phyloP scores from a whole-genome alignment of 2,797 vertebrate genomes.

The Myotis planiceps region DNA sequence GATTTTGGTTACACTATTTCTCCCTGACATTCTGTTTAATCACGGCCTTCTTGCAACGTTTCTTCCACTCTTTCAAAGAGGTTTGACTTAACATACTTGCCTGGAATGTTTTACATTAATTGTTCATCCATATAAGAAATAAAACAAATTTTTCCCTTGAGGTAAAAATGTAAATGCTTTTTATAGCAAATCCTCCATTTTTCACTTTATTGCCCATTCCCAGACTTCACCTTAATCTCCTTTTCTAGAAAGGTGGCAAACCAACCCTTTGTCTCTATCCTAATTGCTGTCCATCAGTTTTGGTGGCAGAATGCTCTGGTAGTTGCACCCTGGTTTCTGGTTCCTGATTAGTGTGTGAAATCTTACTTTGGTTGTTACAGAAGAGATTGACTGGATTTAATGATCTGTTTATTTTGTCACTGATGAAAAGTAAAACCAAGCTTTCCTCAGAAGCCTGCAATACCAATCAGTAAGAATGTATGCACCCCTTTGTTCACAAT shows the following conservation, averaged over 20 bases:
- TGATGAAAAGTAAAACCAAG: not conserved
- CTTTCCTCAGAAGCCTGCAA: slow-evolving; percentile 7
- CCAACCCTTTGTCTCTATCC: not conserved
- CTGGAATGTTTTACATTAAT: not conserved
- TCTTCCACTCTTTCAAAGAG: not conserved
- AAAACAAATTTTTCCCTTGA: not conserved
- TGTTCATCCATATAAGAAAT: not conserved
- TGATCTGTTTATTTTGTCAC: slow-evolving; percentile 19
- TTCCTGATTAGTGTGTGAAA: not conserved
- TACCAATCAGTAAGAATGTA: too few relatives aligned
- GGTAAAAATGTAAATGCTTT: not conserved
- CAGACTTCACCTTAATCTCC: not conserved
- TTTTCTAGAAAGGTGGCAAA: not conserved
- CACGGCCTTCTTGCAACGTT: not conserved
- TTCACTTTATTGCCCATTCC: not conserved
- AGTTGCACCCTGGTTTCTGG: not conserved
- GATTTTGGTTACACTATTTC: not conserved
- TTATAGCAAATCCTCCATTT: not conserved
- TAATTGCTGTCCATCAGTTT: not conserved
- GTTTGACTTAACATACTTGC: not conserved
- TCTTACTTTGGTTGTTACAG: not conserved
- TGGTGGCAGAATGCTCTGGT: not conserved
- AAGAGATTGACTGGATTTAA: not conserved
- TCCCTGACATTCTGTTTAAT: not conserved
- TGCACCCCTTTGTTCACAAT: too few relatives aligned